These are phyloP conservation scores for Siniperca chuatsi DNA, from an alignment of 2,113 vertebrate genomes.

Conservation along the genomic window DNA sequence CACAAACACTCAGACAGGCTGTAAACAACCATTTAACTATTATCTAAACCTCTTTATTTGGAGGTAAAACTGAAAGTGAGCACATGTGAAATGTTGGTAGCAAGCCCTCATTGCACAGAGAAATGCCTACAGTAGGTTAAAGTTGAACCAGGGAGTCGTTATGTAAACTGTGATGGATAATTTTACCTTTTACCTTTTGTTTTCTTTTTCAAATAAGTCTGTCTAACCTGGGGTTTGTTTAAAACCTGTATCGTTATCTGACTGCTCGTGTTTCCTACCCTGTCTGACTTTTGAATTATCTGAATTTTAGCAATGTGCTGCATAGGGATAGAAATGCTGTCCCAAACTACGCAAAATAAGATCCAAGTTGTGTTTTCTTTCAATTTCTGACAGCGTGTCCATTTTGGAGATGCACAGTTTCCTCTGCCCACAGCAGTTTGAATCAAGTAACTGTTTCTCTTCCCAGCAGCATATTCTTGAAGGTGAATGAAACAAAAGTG, in stretches of 20 bases:
- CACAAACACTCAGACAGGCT: no score
- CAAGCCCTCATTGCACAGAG: no score
- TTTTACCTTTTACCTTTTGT: neutral
- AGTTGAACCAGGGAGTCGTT: neutral
- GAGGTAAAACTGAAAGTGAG: no score
- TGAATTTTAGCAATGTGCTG: neutral
- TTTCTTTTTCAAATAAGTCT: neutral
- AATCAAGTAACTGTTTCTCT: neutral
- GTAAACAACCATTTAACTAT: no score
- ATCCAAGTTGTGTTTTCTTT: neutral
- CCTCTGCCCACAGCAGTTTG: neutral
- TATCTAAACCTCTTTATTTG: no score
- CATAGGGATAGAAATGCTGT: neutral
- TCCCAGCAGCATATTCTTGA: accelerated
- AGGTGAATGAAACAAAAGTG: accelerated
- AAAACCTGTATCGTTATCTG: neutral
- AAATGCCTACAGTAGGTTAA: no score
- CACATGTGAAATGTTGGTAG: no score
- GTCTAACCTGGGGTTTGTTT: neutral
- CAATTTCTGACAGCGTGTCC: neutral
- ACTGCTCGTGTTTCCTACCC: neutral
- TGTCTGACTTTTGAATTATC: neutral
- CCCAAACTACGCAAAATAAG: neutral
- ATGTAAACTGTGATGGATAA: neutral
- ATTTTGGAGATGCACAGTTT: neutral